These are phyloP conservation scores for Thera obeliscata DNA, from an alignment of 2,888 invertebrate species.

Conservation along the genomic window DNA sequence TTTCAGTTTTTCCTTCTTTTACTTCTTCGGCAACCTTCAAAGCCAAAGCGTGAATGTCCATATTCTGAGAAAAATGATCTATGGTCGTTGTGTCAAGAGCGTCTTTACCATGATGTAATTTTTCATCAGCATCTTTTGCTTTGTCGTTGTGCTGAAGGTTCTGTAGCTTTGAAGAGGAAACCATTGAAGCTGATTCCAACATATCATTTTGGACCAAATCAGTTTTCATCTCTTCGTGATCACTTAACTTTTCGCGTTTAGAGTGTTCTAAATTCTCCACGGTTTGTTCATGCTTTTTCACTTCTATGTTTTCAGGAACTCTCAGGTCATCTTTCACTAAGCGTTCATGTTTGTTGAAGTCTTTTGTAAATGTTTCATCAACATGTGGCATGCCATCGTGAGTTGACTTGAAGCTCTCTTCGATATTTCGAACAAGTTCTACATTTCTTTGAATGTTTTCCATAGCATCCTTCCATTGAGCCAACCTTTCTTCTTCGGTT, in stretches of 20 bases:
- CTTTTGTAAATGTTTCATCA: slow-evolving; percentile 12
- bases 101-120: background rate
- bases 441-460: slow-evolving; percentile 63
- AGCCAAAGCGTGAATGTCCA: slow-evolving; percentile 8
- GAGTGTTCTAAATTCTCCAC: slow-evolving; percentile 15
- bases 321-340: slow-evolving; percentile 32
- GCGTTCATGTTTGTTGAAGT: slow-evolving; percentile 19
- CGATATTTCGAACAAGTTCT: slow-evolving; percentile 67
- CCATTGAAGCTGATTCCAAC: slow-evolving; percentile 46
- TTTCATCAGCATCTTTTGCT: slow-evolving; percentile 10
- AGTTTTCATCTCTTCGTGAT: slow-evolving; percentile 27
- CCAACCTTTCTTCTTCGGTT: slow-evolving; percentile 62
- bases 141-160: slow-evolving; percentile 30
- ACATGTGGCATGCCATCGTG: slow-evolving; percentile 17
- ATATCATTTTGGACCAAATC: slow-evolving; percentile 43
- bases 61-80: slow-evolving; percentile 11
- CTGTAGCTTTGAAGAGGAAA: slow-evolving; percentile 43
- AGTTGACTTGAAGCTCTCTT: slow-evolving; percentile 62
- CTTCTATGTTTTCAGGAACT: slow-evolving; percentile 26
- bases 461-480: slow-evolving; percentile 70
- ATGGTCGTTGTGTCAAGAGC: slow-evolving; percentile 7
- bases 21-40: slow-evolving; percentile 34
- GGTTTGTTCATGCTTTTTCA: slow-evolving; percentile 25
- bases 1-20: slow-evolving; percentile 29
- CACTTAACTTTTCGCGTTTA: slow-evolving; percentile 35